Evolutionary conservation across 2,888 invertebrate genomes (phyloP), one percentile per base, ranked within the genome.

Genomic region (Digitonthophagus gazella): DNA sequence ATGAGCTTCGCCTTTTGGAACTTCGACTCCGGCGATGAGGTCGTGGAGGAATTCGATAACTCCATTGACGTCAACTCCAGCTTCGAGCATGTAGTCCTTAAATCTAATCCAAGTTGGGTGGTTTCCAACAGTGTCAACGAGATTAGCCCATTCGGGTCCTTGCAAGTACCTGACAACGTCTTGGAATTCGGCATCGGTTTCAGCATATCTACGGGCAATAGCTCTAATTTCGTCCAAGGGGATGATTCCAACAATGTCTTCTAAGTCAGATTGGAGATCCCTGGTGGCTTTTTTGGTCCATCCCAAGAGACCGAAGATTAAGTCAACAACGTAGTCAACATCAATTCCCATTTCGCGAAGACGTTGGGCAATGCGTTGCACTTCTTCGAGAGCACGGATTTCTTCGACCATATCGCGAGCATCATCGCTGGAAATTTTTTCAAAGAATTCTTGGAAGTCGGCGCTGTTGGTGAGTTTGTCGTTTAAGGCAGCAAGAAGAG

Each of bases 131-230:
- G 64, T 64, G 14, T 68, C 70, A 14, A 75, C 71, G 11, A 77
- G 70, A n/a, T 63, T 67, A 55, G 72, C 73, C 72, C 76, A 78
- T 71, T 77, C 77, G 3, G 67, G 55, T 55, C 77, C 73, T 74
- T 77, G 75, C 22, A 78, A 68, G 68, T 77, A 78, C 2, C 15
- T 15, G 0, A 78, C 69, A 56, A 75, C 73, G 22, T 70, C 68
- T 55, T 73, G 71, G 18, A 77, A 72, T 71, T 77, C 76, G 8
- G 71, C 70, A 64, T 78, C 77, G 67, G 67, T 75, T 4, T 71
- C 69, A 3, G 74, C 20, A 67, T 78, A 75, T 18, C 72, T 71
- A 15, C 73, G 69, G 22, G 73, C 72, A 16, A 78, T 74, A 8
- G 66, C 74, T 58, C 71, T 72, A 28, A 78, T 71, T 55, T 75